phyloP scores from a whole-genome alignment of 1,140 invertebrate genomes.

The Rhopalosiphum maidis region DNA sequence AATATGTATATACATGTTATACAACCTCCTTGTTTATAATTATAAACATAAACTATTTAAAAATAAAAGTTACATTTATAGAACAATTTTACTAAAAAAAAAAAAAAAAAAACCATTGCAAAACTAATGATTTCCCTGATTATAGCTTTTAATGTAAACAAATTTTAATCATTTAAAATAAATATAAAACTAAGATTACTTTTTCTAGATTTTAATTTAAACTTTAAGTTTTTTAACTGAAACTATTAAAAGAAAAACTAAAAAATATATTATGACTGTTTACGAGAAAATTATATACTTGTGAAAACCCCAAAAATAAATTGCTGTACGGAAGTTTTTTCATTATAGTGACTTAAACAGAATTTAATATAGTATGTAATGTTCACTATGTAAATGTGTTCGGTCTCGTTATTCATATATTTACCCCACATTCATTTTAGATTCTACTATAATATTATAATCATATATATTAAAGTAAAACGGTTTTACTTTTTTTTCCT shows the following conservation, averaged over 20 bases:
- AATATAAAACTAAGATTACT: background rate
- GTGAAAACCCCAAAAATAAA: background rate
- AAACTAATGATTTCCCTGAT: background rate
- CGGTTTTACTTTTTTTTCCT: background rate
- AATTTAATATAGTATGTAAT: background rate
- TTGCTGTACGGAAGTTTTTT: background rate
- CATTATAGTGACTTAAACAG: background rate
- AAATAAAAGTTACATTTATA: too few relatives aligned
- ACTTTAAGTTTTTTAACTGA: too few relatives aligned
- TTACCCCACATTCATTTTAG: background rate
- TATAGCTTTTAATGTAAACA: background rate
- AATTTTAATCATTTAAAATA: background rate
- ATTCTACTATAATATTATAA: constrained; percentile 17
- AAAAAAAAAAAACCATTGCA: background rate
- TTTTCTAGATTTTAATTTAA: background rate
- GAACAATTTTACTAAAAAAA: background rate
- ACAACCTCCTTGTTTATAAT: too few relatives aligned
- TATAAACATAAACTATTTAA: too few relatives aligned
- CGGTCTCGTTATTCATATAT: background rate
- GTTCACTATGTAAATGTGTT: background rate
- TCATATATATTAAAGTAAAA: background rate
- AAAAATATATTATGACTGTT: background rate
- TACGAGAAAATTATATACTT: background rate
- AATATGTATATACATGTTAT: background rate
- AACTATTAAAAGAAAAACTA: background rate